These are phyloP conservation scores for Streptopelia turtur DNA, from an alignment of 2,797 vertebrate species.

Conservation along the genomic window DNA sequence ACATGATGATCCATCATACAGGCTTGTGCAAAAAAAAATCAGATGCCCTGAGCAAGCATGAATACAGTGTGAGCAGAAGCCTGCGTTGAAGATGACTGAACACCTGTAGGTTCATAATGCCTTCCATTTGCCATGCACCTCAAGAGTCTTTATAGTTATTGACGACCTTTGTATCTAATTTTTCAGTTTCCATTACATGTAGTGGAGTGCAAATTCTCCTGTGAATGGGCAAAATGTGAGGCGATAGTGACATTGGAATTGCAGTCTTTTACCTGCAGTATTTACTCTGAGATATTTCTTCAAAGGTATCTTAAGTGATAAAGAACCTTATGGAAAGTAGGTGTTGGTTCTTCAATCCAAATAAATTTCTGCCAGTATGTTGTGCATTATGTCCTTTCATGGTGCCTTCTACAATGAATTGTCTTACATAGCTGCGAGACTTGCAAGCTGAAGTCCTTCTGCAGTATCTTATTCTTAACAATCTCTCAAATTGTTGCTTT, in stretches of 20 bases:
- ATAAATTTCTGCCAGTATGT: accelerated
- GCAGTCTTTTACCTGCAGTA: not conserved
- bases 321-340: not conserved
- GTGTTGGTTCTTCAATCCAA: not conserved
- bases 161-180: not conserved
- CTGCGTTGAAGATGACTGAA: not conserved
- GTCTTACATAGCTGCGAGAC: not conserved
- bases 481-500: not conserved
- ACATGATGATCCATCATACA: not conserved
- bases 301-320: not conserved
- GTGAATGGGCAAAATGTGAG: not conserved
- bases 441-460: not conserved
- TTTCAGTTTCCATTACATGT: not conserved
- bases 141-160: not conserved
- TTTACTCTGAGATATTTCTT: not conserved
- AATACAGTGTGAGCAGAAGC: not conserved
- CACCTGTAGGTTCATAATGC: not conserved
- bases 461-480: not conserved
- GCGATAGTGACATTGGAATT: not conserved
- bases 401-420: not conserved
- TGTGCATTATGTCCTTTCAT: not conserved
- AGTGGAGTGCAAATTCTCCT: not conserved
- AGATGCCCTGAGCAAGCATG: too few species aligned
- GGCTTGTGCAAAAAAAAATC: not conserved
- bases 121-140: not conserved